Evolutionary conservation across 1,140 invertebrate species (phyloP).

Genomic region (Eumaeus atala): DNA sequence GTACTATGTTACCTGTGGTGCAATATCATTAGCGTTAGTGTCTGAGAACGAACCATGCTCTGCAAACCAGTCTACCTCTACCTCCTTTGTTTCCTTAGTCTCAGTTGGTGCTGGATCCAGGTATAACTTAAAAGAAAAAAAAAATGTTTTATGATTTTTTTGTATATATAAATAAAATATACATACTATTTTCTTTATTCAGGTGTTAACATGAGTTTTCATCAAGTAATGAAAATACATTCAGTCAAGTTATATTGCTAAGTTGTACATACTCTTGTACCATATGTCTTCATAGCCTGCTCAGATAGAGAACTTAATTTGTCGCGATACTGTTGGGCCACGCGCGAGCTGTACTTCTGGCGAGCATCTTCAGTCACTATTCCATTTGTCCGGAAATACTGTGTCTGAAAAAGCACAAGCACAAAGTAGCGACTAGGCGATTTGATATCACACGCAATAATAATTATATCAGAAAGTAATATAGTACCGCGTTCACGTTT

Average conservation of each 20-base stretch:
- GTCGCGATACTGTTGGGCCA: constrained; percentile 93
- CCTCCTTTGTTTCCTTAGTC: constrained; percentile 46
- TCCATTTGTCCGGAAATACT: constrained; percentile 96
- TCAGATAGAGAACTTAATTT: constrained; percentile 86
- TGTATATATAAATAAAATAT: too few species aligned
- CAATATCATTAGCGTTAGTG: constrained; percentile 57
- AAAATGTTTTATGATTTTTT: neutral
- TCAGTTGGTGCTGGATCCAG: constrained; percentile 46
- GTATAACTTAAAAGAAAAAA: constrained; percentile 39
- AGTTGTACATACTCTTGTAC: constrained; percentile 83
- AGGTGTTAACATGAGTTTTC: too few species aligned
- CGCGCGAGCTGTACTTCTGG: constrained; percentile 97
- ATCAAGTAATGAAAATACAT: too few species aligned
- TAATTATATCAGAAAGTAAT: constrained; percentile 7
- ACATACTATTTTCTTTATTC: too few species aligned
- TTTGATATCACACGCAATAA: too few species aligned
- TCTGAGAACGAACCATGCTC: constrained; percentile 40
- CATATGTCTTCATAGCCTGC: constrained; percentile 92
- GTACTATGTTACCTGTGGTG: constrained; percentile 54
- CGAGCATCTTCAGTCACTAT: constrained; percentile 93
- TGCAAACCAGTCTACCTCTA: constrained; percentile 67
- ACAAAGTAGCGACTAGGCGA: too few species aligned
- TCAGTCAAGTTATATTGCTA: constrained; percentile 4
- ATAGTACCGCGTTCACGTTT: constrained; percentile 95
- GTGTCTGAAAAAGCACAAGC: constrained; percentile 77